These are phyloP conservation scores for Serilophus lunatus DNA, from an alignment of 2,113 vertebrate genomes.

Conservation along the genomic window DNA sequence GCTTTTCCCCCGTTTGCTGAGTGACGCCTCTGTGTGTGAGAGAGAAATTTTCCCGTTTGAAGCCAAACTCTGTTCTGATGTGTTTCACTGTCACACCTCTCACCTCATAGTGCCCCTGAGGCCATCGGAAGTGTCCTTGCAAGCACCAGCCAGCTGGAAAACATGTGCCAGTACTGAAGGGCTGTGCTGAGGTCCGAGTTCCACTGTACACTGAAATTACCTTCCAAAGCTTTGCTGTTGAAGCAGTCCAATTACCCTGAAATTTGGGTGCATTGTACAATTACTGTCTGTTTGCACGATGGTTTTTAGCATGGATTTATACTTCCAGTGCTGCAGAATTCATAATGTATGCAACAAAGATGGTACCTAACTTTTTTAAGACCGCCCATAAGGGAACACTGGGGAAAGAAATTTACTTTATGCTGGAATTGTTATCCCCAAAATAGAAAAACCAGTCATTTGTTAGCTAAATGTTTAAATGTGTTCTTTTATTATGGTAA, in stretches of 20 bases:
- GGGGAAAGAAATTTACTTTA: neutral
- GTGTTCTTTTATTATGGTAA: neutral
- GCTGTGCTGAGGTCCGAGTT: neutral
- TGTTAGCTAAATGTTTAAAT: neutral
- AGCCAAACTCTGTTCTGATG: neutral
- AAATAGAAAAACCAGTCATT: neutral
- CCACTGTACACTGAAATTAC: rapidly evolving
- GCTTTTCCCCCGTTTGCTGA: rapidly evolving
- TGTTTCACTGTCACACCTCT: neutral
- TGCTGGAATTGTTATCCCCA: neutral
- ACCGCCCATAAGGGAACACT: neutral
- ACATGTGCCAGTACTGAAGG: rapidly evolving
- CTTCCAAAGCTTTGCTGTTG: neutral
- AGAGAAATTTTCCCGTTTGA: neutral
- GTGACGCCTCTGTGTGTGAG: rapidly evolving
- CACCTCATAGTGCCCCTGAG: rapidly evolving
- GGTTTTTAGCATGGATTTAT: neutral
- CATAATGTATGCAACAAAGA: neutral
- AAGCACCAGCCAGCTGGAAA: neutral
- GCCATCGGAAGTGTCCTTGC: neutral
- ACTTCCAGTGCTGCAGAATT: neutral
- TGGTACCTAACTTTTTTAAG: neutral
- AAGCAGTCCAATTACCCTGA: neutral
- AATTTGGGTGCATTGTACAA: neutral
- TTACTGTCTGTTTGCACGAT: neutral